Evolutionary conservation across 2,113 vertebrate species (phyloP).

Genomic region (Cichladusa arquata): DNA sequence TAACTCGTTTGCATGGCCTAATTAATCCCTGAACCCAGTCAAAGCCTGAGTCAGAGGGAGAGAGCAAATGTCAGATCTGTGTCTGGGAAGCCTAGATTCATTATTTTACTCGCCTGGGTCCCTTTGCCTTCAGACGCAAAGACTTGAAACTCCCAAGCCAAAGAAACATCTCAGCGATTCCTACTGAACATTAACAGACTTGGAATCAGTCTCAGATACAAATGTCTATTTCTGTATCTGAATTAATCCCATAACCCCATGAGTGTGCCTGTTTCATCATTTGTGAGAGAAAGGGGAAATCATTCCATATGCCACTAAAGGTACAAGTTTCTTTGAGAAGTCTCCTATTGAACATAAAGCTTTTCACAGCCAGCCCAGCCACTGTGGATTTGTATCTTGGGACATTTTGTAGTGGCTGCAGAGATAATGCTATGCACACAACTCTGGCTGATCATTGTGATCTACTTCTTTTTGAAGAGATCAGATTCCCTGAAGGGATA

Average conservation of each 20-base stretch:
- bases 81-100: constrained; percentile 47
- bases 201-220: background rate
- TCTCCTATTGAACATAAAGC: background rate
- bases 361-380: background rate
- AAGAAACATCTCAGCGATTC: constrained; percentile 9
- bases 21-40: constrained; percentile 52
- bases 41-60: constrained; percentile 32
- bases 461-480: constrained; percentile 7
- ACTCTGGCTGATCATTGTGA: background rate
- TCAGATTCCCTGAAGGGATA: background rate
- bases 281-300: background rate
- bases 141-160: constrained; percentile 7
- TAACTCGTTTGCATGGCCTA: constrained; percentile 39
- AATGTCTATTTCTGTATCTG: background rate
- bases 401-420: background rate
- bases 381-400: background rate
- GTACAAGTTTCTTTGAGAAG: background rate
- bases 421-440: background rate
- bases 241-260: constrained; percentile 7
- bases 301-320: background rate
- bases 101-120: constrained; percentile 28
- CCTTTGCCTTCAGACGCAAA: constrained; percentile 10
- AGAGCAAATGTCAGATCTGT: constrained; percentile 44
- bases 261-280: background rate
- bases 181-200: background rate